Conservation (phyloP, 2,888 invertebrate genomes). For the Sphaerophoria taeniata region DNA sequence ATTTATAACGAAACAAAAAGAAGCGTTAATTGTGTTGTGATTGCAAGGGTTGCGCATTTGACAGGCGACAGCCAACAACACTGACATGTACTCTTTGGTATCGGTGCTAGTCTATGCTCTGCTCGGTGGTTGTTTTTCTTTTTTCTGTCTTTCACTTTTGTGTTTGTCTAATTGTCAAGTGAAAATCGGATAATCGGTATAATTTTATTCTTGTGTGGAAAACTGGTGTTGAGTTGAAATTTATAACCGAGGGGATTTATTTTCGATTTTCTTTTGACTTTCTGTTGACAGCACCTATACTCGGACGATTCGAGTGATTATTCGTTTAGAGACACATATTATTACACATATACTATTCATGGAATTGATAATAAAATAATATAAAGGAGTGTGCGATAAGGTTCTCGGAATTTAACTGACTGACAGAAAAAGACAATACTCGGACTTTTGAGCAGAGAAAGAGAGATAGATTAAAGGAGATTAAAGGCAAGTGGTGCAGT, state of each 20-base stretch:
- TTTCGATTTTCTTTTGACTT: slow-evolving; percentile 23
- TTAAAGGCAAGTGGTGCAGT: not conserved
- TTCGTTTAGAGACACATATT: not conserved
- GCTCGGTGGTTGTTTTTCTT: slow-evolving; percentile 36
- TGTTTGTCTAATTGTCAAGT: slow-evolving; percentile 13
- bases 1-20: not conserved
- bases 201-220: slow-evolving; percentile 1
- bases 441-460: slow-evolving; percentile 6
- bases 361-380: not conserved
- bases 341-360: slow-evolving; percentile 11
- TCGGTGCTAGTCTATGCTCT: too few relatives aligned
- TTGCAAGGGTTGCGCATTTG: slow-evolving; percentile 36
- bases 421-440: slow-evolving; percentile 19
- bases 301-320: not conserved
- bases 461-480: not conserved
- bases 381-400: not conserved
- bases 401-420: slow-evolving; percentile 29
- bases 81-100: not conserved
- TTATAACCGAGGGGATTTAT: slow-evolving; percentile 17
- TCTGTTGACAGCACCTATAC: slow-evolving; percentile 50
- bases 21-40: slow-evolving; percentile 7
- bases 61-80: slow-evolving; percentile 2
- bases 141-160: not conserved
- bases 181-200: slow-evolving; percentile 13
- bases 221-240: not conserved